These are phyloP conservation scores for Pristionchus fissidentatus DNA, from an alignment of 2,888 invertebrate species.

Conservation along the genomic window DNA sequence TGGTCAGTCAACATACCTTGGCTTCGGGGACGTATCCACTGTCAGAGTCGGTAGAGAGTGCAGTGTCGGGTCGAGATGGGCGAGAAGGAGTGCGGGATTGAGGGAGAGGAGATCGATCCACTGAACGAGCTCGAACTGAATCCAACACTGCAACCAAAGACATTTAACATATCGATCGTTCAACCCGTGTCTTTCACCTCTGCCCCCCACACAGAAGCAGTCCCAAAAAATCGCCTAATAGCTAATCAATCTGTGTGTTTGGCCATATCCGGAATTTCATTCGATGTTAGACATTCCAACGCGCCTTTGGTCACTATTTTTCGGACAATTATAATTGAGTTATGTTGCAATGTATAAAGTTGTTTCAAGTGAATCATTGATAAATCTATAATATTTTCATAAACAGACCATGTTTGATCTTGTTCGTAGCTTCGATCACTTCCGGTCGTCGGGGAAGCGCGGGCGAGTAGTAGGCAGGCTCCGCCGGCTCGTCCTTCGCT, in stretches of 20 bases:
- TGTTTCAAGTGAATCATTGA: not conserved
- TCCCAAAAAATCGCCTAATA: not conserved
- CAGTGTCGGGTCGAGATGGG: constrained; percentile 46
- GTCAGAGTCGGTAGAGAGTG: constrained; percentile 48
- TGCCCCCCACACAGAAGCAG: too few relatives aligned
- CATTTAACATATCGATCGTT: not conserved
- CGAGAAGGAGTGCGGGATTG: constrained; percentile 9
- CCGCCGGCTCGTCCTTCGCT: constrained; percentile 16
- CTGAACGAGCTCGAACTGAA: constrained; percentile 40
- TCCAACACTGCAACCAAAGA: constrained; percentile 39
- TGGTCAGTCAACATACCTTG: constrained; percentile 14
- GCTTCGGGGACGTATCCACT: constrained; percentile 31
- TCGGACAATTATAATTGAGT: too few relatives aligned
- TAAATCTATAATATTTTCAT: not conserved
- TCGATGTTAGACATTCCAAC: too few relatives aligned
- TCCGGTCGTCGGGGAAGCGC: constrained; percentile 5
- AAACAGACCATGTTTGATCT: constrained; percentile 41
- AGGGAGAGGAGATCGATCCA: constrained; percentile 6
- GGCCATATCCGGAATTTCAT: too few relatives aligned
- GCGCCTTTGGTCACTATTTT: too few relatives aligned
- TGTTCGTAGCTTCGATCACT: constrained; percentile 41
- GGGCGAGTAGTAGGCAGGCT: constrained; percentile 33
- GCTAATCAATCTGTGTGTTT: too few relatives aligned
- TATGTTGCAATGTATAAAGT: too few relatives aligned
- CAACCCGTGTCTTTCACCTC: not conserved